Conservation (phyloP, 2,797 vertebrate species). For the Parauchenoglanis punctatus region DNA sequence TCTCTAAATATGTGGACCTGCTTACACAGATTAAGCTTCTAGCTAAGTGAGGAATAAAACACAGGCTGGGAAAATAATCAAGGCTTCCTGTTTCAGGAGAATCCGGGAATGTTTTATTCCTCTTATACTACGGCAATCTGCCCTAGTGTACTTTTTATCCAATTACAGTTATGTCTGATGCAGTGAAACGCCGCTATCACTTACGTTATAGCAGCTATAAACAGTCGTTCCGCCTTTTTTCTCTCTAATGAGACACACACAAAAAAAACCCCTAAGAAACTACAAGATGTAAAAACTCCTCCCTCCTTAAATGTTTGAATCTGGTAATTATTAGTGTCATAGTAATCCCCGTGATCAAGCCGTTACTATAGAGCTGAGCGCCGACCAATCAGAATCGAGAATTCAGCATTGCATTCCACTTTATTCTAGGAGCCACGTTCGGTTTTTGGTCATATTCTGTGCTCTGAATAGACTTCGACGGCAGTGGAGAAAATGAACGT, state of each 20-base stretch:
- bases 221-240: not conserved
- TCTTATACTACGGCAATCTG: not conserved
- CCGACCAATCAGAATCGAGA: not conserved
- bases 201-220: not conserved
- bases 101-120: not conserved
- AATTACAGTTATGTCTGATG: not conserved
- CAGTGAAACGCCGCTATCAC: not conserved
- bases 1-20: slow-evolving; percentile 30
- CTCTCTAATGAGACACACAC: not conserved
- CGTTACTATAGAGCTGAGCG: not conserved
- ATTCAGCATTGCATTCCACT: not conserved
- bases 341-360: not conserved
- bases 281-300: too few species aligned
- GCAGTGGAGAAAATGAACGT: slow-evolving; percentile 53
- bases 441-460: not conserved
- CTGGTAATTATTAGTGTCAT: not conserved
- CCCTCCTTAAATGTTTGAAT: not conserved
- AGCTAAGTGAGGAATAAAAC: slow-evolving; percentile 9
- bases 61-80: not conserved
- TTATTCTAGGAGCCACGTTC: not conserved
- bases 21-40: not conserved
- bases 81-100: not conserved
- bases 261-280: not conserved
- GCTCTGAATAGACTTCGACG: slow-evolving; percentile 28
- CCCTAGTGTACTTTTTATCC: not conserved